Evolutionary conservation across 2,888 invertebrate species (phyloP).

Genomic region (Drosophila nigricruria): DNA sequence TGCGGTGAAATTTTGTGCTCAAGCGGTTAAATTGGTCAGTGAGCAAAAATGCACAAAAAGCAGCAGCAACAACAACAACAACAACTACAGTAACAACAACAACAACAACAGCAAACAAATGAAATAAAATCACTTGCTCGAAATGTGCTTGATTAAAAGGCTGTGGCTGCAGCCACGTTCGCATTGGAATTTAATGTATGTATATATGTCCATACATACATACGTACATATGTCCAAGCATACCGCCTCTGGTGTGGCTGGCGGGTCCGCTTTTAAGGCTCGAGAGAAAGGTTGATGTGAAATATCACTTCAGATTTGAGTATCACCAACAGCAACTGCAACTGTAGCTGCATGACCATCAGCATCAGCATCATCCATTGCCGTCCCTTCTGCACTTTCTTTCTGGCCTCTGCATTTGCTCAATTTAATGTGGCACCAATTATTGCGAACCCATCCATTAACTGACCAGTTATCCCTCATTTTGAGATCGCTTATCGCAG

Average conservation of each 20-base stretch:
- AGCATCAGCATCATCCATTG: slow-evolving; percentile 17
- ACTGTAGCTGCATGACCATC: slow-evolving; percentile 9
- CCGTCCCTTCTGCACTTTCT: slow-evolving; percentile 68
- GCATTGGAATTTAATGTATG: slow-evolving; percentile 50
- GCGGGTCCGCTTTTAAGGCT: slow-evolving; percentile 47
- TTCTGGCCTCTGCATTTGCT: slow-evolving; percentile 55
- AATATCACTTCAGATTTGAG: slow-evolving; percentile 69
- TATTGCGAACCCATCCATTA: slow-evolving; percentile 77
- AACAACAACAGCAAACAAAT: slow-evolving; percentile 48
- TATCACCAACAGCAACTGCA: slow-evolving; percentile 59
- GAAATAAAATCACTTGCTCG: slow-evolving; percentile 72
- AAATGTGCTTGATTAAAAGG: slow-evolving; percentile 78
- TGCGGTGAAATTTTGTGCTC: slow-evolving; percentile 82
- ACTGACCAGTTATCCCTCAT: slow-evolving; percentile 79
- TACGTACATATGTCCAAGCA: slow-evolving; percentile 4
- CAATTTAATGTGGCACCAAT: slow-evolving; percentile 78
- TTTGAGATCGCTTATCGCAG: slow-evolving; percentile 75
- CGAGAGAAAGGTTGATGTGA: slow-evolving; percentile 74
- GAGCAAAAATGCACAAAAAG: slow-evolving; percentile 71
- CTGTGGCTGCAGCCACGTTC: slow-evolving; percentile 52
- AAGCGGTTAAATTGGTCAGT: slow-evolving; percentile 83
- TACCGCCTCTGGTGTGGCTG: slow-evolving; percentile 17
- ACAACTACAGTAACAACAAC: slow-evolving; percentile 19
- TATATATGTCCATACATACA: slow-evolving; percentile 7
- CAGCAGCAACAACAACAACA: slow-evolving; percentile 22